Evolutionary conservation across 1,140 invertebrate species (phyloP), one percentile per base, ranked within the genome.

Genomic region (Wiebesia pumilae): DNA sequence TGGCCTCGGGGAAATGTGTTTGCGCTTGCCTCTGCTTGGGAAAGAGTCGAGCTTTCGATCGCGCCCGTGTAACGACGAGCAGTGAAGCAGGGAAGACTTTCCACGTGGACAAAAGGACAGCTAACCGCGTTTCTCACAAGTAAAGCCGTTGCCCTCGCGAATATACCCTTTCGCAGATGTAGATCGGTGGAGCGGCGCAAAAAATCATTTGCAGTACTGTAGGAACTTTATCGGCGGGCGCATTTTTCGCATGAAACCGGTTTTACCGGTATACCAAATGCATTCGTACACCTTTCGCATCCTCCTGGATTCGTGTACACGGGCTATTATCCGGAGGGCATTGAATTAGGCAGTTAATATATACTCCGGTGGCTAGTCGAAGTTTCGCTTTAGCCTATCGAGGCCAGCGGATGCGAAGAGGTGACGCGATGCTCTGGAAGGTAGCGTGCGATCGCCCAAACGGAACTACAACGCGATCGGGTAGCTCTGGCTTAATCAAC

Each of bases 91-190:
- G 69, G 82, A 73, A 80, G 73, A 75, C 21, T 75, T 71, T 71
- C 38, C 71, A 27, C 4, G 38, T 43, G 10, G 38, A 75, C 24
- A 43, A 75, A 43, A 80, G 84, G 89, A 90, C 90, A 89, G 91
- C 91, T 91, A 90, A 91, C 90, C 90, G 90, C 87, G 89, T 91
- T 93, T 93, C 92, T 91, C 92, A 93, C 93, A 91, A 89, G 88
- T 88, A 81, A 75, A 84, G 9, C 9, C 21, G 38, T 16, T 14
- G 38, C 85, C 87, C 88, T 88, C 82, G 79, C 85, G 83, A 47
- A 83, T 85, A 87, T 89, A 90, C 90, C 90, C 90, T 89, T 89
- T 91, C 67, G 10, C 67, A 24, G 43, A 21, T 21, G 14, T 0
- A 9, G 51, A 83, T 51, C 84, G 67, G 84, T 88, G 79, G 83